These are phyloP conservation scores for Drosophila ustulata DNA, from an alignment of 2,888 invertebrate species.

Conservation along the genomic window DNA sequence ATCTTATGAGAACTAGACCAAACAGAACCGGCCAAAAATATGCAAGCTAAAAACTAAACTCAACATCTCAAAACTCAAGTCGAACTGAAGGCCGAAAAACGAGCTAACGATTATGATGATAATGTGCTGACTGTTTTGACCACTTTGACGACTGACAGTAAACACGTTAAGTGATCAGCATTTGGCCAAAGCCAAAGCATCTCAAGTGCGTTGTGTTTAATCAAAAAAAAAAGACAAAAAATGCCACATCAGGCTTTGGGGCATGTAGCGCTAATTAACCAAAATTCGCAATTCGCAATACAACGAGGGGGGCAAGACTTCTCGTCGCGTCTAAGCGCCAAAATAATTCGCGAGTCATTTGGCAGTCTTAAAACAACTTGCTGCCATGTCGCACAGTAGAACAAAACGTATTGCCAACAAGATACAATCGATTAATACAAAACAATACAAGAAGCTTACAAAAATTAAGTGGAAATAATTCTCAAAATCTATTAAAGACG, in stretches of 20 bases:
- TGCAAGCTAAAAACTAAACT: constrained; percentile 3
- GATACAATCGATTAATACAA: background rate
- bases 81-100: constrained; percentile 15
- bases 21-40: background rate
- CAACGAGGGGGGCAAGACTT: constrained; percentile 18
- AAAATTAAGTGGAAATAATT: background rate
- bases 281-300: constrained; percentile 11
- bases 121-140: constrained; percentile 9
- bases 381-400: constrained; percentile 39
- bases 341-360: constrained; percentile 38
- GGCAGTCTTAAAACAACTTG: constrained; percentile 18
- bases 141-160: constrained; percentile 1
- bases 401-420: background rate
- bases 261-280: constrained; percentile 38
- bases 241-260: constrained; percentile 2
- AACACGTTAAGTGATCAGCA: constrained; percentile 13
- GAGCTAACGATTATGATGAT: background rate
- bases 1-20: constrained; percentile 2
- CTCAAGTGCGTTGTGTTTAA: constrained; percentile 19
- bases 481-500: too few relatives aligned
- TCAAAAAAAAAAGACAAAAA: constrained; percentile 2
- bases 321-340: constrained; percentile 20
- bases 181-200: constrained; percentile 1
- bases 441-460: too few relatives aligned
- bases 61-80: background rate